Evolutionary conservation across 2,113 vertebrate genomes (phyloP).

Genomic region (Mungos mungo): DNA sequence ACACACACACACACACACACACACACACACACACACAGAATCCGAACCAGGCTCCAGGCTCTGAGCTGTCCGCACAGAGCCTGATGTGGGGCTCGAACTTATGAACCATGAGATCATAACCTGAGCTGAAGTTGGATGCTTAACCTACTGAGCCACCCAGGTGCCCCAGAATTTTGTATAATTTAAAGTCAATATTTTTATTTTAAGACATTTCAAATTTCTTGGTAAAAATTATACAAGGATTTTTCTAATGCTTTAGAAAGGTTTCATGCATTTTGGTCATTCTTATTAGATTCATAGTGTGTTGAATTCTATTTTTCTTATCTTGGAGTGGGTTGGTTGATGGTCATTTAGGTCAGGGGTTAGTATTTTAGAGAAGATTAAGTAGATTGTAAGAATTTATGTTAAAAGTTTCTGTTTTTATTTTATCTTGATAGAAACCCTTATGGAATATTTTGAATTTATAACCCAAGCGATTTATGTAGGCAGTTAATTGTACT

Average conservation of each 20-base stretch:
- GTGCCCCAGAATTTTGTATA: not conserved
- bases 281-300: not conserved
- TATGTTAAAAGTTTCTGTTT: not conserved
- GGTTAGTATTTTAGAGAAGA: not conserved
- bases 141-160: too few relatives aligned
- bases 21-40: too few relatives aligned
- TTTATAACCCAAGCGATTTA: not conserved
- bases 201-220: not conserved
- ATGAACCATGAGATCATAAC: too few relatives aligned
- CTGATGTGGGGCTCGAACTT: too few relatives aligned
- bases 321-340: not conserved
- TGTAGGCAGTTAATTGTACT: not conserved
- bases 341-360: not conserved
- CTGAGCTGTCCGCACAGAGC: too few relatives aligned
- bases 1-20: too few relatives aligned
- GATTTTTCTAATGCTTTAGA: not conserved
- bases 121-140: too few relatives aligned
- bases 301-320: not conserved
- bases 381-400: not conserved
- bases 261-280: not conserved
- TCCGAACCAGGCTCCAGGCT: too few relatives aligned
- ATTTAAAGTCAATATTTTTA: not conserved
- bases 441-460: not conserved
- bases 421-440: constrained; percentile 16
- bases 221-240: not conserved